Conservation (phyloP, 2,113 vertebrate genomes). For the Sprattus sprattus region DNA sequence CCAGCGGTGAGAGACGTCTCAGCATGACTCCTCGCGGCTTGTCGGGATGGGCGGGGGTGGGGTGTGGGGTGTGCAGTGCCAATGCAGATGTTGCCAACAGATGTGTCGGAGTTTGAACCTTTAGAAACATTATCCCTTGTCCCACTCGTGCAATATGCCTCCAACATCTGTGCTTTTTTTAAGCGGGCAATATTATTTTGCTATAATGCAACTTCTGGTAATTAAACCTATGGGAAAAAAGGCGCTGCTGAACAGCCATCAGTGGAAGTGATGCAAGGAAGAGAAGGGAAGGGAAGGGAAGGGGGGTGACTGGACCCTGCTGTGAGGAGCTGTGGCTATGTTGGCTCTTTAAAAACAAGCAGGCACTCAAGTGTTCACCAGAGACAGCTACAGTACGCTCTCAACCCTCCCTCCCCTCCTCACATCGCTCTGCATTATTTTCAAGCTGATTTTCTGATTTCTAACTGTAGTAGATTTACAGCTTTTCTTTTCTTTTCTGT, state of each 20-base stretch:
- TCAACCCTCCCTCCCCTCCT: background rate
- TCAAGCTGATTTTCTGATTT: background rate
- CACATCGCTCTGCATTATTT: background rate
- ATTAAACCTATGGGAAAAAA: conserved; percentile 55
- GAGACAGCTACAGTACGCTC: background rate
- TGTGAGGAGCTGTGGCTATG: background rate
- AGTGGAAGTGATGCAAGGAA: conserved; percentile 33
- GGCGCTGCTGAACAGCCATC: conserved; percentile 36
- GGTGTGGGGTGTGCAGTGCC: conserved; percentile 22
- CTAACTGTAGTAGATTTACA: too few relatives aligned
- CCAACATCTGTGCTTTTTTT: conserved; percentile 50
- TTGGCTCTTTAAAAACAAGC: background rate
- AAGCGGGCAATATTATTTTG: conserved; percentile 37
- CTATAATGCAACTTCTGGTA: conserved; percentile 49
- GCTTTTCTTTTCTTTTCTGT: too few relatives aligned
- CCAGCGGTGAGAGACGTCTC: background rate
- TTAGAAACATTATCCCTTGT: conserved; percentile 33
- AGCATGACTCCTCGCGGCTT: conserved; percentile 42
- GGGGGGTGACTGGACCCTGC: background rate
- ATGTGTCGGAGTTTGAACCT: conserved; percentile 42
- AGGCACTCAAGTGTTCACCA: background rate
- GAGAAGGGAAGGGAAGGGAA: background rate
- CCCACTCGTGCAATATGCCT: conserved; percentile 44
- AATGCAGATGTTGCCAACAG: conserved; percentile 49
- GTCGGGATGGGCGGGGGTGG: conserved; percentile 13